Evolutionary conservation across 2,113 vertebrate species (phyloP).

Genomic region (Podiceps cristatus): DNA sequence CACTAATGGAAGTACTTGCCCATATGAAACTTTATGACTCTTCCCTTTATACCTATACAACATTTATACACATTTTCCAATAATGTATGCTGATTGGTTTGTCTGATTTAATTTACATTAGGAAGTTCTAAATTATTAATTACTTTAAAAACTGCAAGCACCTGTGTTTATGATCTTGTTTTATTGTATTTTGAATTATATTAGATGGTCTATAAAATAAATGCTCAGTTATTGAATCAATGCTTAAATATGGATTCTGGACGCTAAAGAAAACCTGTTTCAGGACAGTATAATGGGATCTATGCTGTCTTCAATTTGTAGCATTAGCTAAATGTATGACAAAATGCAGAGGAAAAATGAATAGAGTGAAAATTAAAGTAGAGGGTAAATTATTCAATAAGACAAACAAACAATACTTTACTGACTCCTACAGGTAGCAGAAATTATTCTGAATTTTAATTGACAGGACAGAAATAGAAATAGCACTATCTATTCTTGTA

Average conservation of each 20-base stretch:
- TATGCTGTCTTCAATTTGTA: neutral
- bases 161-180: neutral
- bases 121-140: neutral
- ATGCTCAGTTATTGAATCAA: neutral
- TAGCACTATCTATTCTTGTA: conserved; percentile 50
- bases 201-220: neutral
- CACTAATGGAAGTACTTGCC: neutral
- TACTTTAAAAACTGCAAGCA: neutral
- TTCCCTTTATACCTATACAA: neutral
- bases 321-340: neutral
- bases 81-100: neutral
- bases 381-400: neutral
- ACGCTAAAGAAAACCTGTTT: neutral
- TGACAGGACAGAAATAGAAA: conserved; percentile 48
- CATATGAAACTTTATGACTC: neutral
- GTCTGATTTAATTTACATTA: neutral
- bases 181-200: neutral
- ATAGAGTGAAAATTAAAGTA: neutral
- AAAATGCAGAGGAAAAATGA: conserved; percentile 13
- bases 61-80: neutral
- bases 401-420: conserved; percentile 46
- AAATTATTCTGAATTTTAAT: conserved; percentile 59
- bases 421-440: conserved; percentile 29
- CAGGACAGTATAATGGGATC: neutral
- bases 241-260: neutral